Evolutionary conservation across 2,797 vertebrate species (phyloP).

Genomic region (Cheracebus regulus): DNA sequence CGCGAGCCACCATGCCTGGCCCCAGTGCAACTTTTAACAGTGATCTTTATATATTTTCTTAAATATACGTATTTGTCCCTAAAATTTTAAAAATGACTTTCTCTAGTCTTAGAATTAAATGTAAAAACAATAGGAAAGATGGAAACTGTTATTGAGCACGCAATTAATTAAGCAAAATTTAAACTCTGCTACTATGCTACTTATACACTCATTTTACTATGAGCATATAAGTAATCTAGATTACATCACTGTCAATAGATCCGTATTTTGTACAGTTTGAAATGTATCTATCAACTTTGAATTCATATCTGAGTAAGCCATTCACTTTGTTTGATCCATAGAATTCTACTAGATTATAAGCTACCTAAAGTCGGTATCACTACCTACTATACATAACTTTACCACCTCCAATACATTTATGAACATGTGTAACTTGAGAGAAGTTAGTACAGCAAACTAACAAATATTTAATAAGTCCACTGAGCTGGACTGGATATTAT

Average conservation of each 20-base stretch:
- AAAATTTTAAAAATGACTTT: neutral
- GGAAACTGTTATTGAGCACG: neutral
- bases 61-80: neutral
- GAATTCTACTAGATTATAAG: neutral
- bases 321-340: neutral
- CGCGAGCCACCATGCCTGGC: neutral
- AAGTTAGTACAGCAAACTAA: slow-evolving; percentile 11
- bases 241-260: neutral
- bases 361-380: neutral
- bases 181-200: neutral
- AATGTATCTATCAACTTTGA: neutral
- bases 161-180: slow-evolving; percentile 3
- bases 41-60: neutral
- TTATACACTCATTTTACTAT: neutral
- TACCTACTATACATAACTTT: neutral
- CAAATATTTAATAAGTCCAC: neutral
- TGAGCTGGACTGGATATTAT: neutral
- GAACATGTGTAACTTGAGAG: neutral
- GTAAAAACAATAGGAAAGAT: neutral
- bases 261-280: neutral
- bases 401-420: neutral
- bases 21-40: slow-evolving; percentile 3
- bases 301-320: neutral
- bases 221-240: neutral
- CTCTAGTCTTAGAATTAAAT: slow-evolving; percentile 30